Evolutionary conservation across 53 echinoderm and acorn worm species (phyloP).

Genomic region (Hippasteria phrygiana): DNA sequence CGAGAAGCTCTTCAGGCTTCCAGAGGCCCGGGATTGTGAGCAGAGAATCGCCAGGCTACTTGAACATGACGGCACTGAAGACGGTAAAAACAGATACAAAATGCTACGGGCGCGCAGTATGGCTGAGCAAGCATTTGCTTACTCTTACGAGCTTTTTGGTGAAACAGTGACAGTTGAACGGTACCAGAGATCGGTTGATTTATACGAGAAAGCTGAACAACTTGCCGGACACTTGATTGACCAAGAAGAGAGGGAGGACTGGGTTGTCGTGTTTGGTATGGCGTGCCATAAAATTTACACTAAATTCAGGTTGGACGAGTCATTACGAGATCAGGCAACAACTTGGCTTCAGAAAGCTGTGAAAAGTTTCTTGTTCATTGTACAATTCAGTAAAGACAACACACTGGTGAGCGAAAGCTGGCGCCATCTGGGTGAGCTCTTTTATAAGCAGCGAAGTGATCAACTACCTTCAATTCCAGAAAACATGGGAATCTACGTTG

Average conservation of each 20-base stretch:
- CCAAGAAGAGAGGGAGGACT: constrained; percentile 39
- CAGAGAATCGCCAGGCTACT: constrained; percentile 1
- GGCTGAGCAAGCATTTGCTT: constrained; percentile 58
- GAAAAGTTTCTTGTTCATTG: background rate
- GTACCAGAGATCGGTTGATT: constrained; percentile 20
- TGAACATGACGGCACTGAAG: background rate
- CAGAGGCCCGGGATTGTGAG: constrained; percentile 27
- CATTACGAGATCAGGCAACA: background rate
- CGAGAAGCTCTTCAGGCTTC: constrained; percentile 1
- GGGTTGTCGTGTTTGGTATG: background rate
- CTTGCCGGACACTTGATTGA: constrained; percentile 27
- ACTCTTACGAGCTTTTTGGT: constrained; percentile 32
- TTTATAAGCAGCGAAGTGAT: background rate
- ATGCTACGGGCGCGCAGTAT: constrained; percentile 20
- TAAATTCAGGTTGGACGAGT: background rate
- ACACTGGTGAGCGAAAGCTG: constrained; percentile 23
- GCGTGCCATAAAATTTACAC: constrained; percentile 27
- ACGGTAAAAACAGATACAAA: background rate
- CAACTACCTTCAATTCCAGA: background rate
- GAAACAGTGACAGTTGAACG: constrained; percentile 31
- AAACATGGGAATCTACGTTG: background rate
- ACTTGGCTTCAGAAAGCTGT: background rate
- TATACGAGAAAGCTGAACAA: constrained; percentile 40
- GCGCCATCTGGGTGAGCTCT: constrained; percentile 47
- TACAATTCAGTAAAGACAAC: background rate